These are phyloP conservation scores for Tachuris rubrigastra DNA, from an alignment of 2,113 vertebrate genomes.

Conservation along the genomic window DNA sequence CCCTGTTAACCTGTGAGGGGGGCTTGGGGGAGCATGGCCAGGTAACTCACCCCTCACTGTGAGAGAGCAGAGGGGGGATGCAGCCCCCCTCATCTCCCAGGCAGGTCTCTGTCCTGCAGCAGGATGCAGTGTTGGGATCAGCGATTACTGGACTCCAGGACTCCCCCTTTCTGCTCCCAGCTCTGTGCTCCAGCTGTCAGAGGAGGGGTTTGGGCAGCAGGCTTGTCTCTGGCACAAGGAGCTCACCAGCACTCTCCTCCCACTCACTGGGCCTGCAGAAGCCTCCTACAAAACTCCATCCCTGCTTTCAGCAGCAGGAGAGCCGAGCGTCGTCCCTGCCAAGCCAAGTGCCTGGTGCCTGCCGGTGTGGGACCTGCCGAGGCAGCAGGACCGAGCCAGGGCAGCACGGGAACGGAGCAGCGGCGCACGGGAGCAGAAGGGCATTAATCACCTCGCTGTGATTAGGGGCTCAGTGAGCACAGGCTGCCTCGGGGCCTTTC, in stretches of 20 bases:
- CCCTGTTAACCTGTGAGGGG: background rate
- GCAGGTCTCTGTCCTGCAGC: background rate
- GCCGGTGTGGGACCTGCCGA: background rate
- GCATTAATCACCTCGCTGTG: conserved; percentile 51
- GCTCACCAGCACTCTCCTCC: background rate
- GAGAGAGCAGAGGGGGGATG: fast-evolving
- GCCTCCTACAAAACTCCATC: background rate
- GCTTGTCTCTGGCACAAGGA: background rate
- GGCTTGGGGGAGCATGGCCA: background rate
- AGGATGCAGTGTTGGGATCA: background rate
- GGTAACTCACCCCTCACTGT: background rate
- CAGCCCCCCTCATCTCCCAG: background rate
- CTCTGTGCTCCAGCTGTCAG: background rate
- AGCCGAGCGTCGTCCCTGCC: fast-evolving
- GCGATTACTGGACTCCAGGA: background rate
- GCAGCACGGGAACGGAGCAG: background rate
- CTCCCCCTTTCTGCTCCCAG: background rate
- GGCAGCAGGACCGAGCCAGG: background rate
- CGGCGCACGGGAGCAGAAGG: conserved; percentile 40
- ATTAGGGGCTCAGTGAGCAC: conserved; percentile 52
- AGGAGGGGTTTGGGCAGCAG: background rate
- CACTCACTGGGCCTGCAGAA: background rate
- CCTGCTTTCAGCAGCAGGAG: background rate
- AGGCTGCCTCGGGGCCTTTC: conserved; percentile 37
- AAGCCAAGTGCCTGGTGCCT: background rate